Base-by-base conservation (phyloP, 1,140 invertebrate species). In the Hyphantria cunea region DNA sequence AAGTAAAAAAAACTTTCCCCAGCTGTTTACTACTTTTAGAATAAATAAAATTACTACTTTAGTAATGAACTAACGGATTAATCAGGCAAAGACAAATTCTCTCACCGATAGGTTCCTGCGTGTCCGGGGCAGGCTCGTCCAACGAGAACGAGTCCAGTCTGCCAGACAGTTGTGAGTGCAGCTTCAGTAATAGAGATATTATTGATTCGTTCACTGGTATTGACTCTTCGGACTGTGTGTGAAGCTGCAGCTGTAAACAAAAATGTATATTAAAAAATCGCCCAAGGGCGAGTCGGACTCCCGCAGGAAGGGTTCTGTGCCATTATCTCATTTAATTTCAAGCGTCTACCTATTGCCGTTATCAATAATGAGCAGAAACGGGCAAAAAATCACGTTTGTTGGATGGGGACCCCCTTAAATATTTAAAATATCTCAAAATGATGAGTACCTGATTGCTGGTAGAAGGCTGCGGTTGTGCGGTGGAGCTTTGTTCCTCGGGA, bases 101-200 rank as follows among this genome's bases (percentile, higher is more conserved):
- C 63, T 72, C 11, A 86, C 86, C 83, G 3, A 86, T 86, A 12
- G 80, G 78, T 31, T 86, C 84, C n/a, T 82, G 56, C 0, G 70
- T 64, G 0, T 73, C 47, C 0, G 82, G 79, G 6, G 80, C 68
- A 0, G 84, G 82, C 41, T 92, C 86, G 32, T 92, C 87, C 49
- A 92, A 68, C 63, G 91, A 86, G 76, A 92, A 98, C 66, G 96
- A 97, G 78, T 98, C 96, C 6, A 96, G 93, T 37, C 94, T 92
- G 4, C 95, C 96, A 0, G 96, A 96, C 10, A 99, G 89, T 82
- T 98, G 97, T 0, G 96, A 96, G 87, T 99, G 97, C n/a, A 99
- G 92, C 85, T 97, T 98, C 8, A 99, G 91, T 15, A 99, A 90
- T 37, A 99, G 91, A 0, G 97, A 97, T 66, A 99, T 94, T 52